phyloP scores from a whole-genome alignment of 2,113 vertebrate genomes.

The Tyto alba region DNA sequence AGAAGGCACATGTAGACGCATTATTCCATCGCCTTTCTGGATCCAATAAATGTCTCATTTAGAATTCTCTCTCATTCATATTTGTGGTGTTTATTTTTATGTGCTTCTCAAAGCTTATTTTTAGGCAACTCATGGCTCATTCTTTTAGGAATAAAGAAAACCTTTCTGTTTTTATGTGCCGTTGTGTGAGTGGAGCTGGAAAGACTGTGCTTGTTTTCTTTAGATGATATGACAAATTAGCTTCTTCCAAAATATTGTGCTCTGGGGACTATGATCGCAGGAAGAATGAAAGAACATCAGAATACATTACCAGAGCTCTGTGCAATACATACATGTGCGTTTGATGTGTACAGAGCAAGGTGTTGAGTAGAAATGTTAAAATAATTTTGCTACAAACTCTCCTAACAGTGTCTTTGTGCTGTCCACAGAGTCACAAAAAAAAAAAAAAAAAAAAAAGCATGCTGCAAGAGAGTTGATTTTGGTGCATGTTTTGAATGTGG shows the following conservation, averaged over 20 bases:
- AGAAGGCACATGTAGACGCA: not conserved
- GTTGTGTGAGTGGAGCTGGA: not conserved
- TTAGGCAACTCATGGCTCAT: not conserved
- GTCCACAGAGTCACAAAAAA: not conserved
- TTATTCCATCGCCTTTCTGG: constrained; percentile 7
- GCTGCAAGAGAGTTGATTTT: not conserved
- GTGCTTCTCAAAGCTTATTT: not conserved
- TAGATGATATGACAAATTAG: constrained; percentile 16
- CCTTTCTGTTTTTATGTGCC: not conserved
- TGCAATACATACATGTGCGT: not conserved
- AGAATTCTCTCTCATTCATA: not conserved
- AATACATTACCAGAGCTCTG: not conserved
- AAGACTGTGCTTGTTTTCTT: constrained; percentile 23
- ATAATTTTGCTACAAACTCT: not conserved
- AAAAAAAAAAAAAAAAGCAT: not conserved
- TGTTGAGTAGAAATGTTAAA: not conserved
- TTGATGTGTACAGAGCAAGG: not conserved
- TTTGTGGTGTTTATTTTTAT: not conserved
- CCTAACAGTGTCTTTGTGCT: not conserved
- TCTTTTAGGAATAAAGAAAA: constrained; percentile 8
- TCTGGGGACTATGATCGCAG: not conserved
- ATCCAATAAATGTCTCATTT: constrained; percentile 15
- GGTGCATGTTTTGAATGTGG: not conserved
- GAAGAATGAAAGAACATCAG: not conserved
- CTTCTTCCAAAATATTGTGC: constrained; percentile 14